phyloP scores from a whole-genome alignment of 1,140 invertebrate species.

The Drosophila santomea region DNA sequence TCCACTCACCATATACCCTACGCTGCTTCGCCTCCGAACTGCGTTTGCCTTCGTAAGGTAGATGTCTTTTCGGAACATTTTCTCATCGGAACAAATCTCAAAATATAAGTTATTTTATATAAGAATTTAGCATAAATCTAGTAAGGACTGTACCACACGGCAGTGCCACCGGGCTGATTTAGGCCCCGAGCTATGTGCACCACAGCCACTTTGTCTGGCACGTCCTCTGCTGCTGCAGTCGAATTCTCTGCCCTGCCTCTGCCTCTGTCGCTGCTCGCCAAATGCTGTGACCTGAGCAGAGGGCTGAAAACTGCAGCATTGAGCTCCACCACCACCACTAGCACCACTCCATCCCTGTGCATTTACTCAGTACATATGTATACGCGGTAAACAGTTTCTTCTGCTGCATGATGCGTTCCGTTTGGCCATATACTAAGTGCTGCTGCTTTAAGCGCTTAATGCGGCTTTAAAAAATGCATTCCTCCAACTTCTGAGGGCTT shows the following conservation, averaged over 20 bases:
- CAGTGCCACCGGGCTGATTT: conserved; percentile 20
- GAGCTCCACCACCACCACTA: background rate
- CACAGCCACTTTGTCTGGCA: conserved; percentile 36
- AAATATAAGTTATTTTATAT: background rate
- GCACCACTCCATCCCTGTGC: background rate
- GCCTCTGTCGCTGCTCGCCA: conserved; percentile 32
- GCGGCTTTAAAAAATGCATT: conserved; percentile 73
- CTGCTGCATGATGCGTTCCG: conserved; percentile 54
- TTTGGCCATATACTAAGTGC: conserved; percentile 79
- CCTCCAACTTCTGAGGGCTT: conserved; percentile 3
- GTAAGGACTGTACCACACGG: background rate
- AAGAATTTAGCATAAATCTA: background rate
- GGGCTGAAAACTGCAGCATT: conserved; percentile 48
- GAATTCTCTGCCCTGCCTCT: conserved; percentile 43
- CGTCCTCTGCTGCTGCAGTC: conserved; percentile 38
- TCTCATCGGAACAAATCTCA: no score
- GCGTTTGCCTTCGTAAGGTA: conserved; percentile 13
- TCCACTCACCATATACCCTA: background rate
- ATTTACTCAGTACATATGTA: conserved; percentile 26
- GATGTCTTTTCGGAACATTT: no score
- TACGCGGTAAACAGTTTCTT: conserved; percentile 1
- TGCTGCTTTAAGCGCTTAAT: conserved; percentile 77
- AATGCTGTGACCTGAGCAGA: conserved; percentile 51
- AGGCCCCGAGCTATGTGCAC: conserved; percentile 10
- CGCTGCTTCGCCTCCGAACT: conserved; percentile 8